Base-by-base conservation (phyloP, 2,113 vertebrate genomes). In the Etheostoma cragini region DNA sequence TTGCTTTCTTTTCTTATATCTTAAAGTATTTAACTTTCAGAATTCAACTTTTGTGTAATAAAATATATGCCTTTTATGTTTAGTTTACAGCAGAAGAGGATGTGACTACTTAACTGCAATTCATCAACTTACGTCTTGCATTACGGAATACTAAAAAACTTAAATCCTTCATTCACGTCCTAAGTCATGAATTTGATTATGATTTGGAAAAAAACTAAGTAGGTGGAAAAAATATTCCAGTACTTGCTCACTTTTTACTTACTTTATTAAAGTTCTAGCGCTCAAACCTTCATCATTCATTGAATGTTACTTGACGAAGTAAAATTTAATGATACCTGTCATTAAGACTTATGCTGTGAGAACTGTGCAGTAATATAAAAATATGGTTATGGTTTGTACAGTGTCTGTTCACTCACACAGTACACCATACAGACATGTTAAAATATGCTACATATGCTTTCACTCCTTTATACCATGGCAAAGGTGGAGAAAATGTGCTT, bases 401-500 rank as follows among this genome's bases (percentile, higher is more conserved):
- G 21, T 47, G 42, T 47, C 15, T 17, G 62, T 64, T 5, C 17
- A 19, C 49, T 54, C 35, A n/a, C 56, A 30, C 21, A 56, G 22
- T 21, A 33, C 42, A 22, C 57, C 22, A 53, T 45, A 57, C 50
- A 84, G 46, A 16, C 77, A 80, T 21, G 65, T 75, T 46, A 30
- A 78, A 72, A 80, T 76, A 73, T 53, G 17, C 74, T 52, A 73
- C 78, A 83, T 65, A 65, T 65, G 66, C 63, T 58, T 72, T 16
- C 1, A 8, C 73, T 50, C 52, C 57, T 64, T 67, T 46, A 7
- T 70, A 56, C 57, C 21, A 11, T 35, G 42, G 57, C 72, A 76
- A 67, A 83, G 64, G 72, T 74, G 62, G 80, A 73, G 26, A 68
- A 78, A 69, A 82, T 50, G 61, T 69, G 80, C 76, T 80, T 63